Percentiles rank a stretch among this genome's conserved stretches.
These are phyloP conservation scores for Sula dactylatra DNA, from an alignment of 2,113 vertebrate species.

Conservation along the genomic window DNA sequence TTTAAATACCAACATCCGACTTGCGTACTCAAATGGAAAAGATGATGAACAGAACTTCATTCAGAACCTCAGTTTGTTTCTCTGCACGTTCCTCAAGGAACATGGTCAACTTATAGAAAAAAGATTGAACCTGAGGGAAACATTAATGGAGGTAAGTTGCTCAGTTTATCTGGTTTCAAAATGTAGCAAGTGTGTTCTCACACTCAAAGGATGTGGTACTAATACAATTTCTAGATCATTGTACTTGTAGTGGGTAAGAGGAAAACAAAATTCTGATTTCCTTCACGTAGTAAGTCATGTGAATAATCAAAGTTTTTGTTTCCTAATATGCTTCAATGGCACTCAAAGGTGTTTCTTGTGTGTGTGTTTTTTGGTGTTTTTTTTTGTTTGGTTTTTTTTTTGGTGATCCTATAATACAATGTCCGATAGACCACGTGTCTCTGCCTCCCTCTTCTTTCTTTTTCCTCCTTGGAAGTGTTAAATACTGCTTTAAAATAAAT, in stretches of 20 bases:
- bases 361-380: too few species aligned
- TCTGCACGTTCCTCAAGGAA: slow-evolving; percentile 98
- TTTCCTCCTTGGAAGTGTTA: background rate
- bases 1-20: slow-evolving; percentile 95
- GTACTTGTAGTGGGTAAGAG: background rate
- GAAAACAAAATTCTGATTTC: background rate
- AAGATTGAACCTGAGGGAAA: slow-evolving; percentile 92
- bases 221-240: background rate
- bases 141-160: slow-evolving; percentile 90
- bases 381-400: too few species aligned
- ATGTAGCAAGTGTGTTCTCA: background rate
- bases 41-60: slow-evolving; percentile 99
- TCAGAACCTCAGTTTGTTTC: slow-evolving; percentile 98
- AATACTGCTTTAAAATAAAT: background rate
- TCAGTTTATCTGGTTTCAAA: background rate
- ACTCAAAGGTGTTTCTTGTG: too few species aligned
- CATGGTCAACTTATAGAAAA: slow-evolving; percentile 97
- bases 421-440: background rate
- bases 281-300: background rate
- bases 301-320: background rate
- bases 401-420: background rate
- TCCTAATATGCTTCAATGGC: background rate
- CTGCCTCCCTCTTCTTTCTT: background rate
- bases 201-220: background rate
- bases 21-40: slow-evolving; percentile 96